Percentiles rank a stretch among this genome's conserved stretches.
These are phyloP conservation scores for Vombatus ursinus DNA, from an alignment of 2,113 vertebrate genomes.

Conservation along the genomic window DNA sequence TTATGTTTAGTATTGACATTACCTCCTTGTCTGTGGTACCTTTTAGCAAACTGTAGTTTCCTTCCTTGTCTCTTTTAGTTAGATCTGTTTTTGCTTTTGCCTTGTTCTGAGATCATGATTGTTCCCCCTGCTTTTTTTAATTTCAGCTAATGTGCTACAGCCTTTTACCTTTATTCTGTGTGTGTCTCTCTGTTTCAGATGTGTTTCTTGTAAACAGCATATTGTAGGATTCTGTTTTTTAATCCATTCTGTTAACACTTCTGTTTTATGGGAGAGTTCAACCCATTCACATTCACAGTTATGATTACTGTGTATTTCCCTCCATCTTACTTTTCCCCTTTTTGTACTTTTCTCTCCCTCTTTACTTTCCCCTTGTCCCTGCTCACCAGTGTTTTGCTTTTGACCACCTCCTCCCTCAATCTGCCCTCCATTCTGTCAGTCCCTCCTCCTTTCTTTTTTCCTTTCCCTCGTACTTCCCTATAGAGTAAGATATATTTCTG, in stretches of 20 bases:
- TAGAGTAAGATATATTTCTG: not conserved
- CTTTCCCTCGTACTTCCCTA: not conserved
- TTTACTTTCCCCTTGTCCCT: not conserved
- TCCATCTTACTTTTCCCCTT: not conserved
- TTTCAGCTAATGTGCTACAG: no score
- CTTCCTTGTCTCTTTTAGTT: no score
- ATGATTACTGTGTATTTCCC: not conserved
- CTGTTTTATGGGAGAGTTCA: not conserved
- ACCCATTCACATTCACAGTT: not conserved
- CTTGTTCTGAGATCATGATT: no score
- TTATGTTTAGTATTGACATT: no score
- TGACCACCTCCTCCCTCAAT: not conserved
- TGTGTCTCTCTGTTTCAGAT: no score
- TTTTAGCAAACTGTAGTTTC: no score
- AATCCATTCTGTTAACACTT: not conserved
- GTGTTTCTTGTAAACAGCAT: not conserved
- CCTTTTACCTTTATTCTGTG: no score
- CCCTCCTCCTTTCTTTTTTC: not conserved
- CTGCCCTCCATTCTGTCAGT: not conserved
- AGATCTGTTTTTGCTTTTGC: no score
- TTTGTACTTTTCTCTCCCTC: no score
- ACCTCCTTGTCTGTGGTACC: no score
- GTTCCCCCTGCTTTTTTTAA: no score
- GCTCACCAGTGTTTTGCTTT: no score
- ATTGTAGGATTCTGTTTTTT: not conserved